A percentile compares a stretch with the other conserved stretches of the same genome.
These are phyloP conservation scores for Hippopotamyrus pictus DNA, from an alignment of 2,797 vertebrate genomes.

Conservation along the genomic window DNA sequence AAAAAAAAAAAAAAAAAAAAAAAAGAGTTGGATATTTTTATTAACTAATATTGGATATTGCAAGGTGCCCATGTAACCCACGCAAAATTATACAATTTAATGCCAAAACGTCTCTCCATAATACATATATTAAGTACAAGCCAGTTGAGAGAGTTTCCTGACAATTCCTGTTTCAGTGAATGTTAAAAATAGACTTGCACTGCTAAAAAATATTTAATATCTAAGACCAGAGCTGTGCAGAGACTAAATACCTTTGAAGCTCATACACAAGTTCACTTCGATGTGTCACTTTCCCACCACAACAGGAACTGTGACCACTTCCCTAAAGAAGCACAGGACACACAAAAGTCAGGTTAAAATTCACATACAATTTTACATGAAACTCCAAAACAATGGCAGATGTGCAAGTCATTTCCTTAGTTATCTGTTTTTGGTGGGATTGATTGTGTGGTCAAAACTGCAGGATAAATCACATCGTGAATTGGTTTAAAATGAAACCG, in stretches of 20 bases:
- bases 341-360: neutral
- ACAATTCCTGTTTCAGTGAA: neutral
- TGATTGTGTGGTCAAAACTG: neutral
- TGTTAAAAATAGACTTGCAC: neutral
- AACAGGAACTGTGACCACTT: neutral
- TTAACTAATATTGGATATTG: neutral
- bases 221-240: neutral
- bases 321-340: neutral
- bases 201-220: neutral
- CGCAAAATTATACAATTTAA: neutral
- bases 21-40: neutral
- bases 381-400: neutral
- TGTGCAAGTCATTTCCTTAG: neutral
- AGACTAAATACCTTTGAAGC: neutral
- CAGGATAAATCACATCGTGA: neutral
- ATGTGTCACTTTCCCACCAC: neutral
- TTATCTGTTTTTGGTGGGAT: neutral
- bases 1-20: slow-evolving; percentile 20
- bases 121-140: neutral
- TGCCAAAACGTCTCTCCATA: neutral
- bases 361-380: neutral
- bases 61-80: neutral
- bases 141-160: neutral
- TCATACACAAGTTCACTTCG: neutral
- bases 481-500: neutral